These are phyloP conservation scores for Agonopterix arenella DNA, from an alignment of 2,888 invertebrate genomes.

Conservation along the genomic window DNA sequence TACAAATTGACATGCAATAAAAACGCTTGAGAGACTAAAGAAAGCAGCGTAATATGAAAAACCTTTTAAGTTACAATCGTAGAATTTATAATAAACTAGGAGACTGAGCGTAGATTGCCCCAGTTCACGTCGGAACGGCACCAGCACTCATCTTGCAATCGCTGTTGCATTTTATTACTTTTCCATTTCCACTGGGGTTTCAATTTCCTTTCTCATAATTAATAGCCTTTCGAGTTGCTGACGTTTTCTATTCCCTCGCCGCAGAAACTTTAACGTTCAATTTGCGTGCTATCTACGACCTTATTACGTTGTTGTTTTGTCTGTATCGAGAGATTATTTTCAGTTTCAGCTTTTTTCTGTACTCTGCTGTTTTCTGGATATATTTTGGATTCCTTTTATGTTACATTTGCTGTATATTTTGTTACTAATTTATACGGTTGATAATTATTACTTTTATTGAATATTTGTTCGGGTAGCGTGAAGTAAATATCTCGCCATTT, in stretches of 20 bases:
- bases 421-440: too few species aligned
- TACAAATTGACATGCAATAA: not conserved
- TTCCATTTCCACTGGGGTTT: conserved; percentile 75
- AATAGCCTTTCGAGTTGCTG: conserved; percentile 68
- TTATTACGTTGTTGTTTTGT: not conserved
- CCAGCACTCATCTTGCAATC: conserved; percentile 62
- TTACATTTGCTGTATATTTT: too few species aligned
- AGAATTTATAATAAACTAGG: conserved; percentile 14
- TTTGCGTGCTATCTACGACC: conserved; percentile 49
- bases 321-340: too few species aligned
- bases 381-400: too few species aligned
- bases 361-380: too few species aligned
- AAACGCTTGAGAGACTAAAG: not conserved
- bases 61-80: conserved; percentile 4
- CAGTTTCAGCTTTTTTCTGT: too few species aligned
- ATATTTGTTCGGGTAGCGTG: too few species aligned
- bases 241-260: conserved; percentile 57
- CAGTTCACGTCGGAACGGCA: conserved; percentile 21
- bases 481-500: too few species aligned
- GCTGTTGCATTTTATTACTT: conserved; percentile 76
- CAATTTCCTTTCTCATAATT: conserved; percentile 75
- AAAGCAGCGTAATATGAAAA: conserved; percentile 3
- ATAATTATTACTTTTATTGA: too few species aligned
- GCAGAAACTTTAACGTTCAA: conserved; percentile 60
- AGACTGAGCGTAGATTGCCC: conserved; percentile 28